A percentile compares a stretch with the other conserved stretches of the same genome.
Conservation (phyloP, 2,797 vertebrate genomes). For the Xenentodon cancila region DNA sequence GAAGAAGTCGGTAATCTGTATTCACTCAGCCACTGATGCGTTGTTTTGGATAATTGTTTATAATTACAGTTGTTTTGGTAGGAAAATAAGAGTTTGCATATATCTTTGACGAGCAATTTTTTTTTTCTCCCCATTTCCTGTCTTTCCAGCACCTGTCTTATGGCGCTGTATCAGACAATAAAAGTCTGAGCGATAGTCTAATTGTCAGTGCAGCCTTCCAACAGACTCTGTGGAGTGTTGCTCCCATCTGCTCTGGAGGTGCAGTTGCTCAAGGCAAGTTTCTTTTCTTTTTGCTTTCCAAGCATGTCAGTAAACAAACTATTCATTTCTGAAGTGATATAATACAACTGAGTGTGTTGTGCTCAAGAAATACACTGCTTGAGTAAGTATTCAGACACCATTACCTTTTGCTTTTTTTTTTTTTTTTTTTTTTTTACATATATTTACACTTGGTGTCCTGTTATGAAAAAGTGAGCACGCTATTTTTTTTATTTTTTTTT, state of each 20-base stretch:
- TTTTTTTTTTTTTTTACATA: too few species aligned
- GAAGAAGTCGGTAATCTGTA: background rate
- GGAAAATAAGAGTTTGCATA: slow-evolving; percentile 36
- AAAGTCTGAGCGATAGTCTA: slow-evolving; percentile 77
- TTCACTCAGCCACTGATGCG: slow-evolving; percentile 18
- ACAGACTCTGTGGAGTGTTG: slow-evolving; percentile 94
- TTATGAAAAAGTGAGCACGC: too few species aligned
- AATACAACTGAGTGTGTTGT: background rate
- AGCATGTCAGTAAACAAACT: slow-evolving; percentile 20
- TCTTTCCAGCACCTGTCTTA: slow-evolving; percentile 89
- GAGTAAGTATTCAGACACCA: too few species aligned
- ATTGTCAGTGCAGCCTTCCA: slow-evolving; percentile 94
- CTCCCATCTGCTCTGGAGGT: slow-evolving; percentile 91
- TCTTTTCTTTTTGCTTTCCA: slow-evolving; percentile 17
- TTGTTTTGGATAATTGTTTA: slow-evolving; percentile 33
- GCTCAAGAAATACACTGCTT: too few species aligned
- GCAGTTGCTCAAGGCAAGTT: slow-evolving; percentile 89
- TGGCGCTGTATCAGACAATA: slow-evolving; percentile 70
- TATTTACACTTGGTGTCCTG: too few species aligned
- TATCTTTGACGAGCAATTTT: slow-evolving; percentile 38
- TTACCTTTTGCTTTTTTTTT: too few species aligned
- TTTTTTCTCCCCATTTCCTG: slow-evolving; percentile 21
- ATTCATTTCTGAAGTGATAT: slow-evolving; percentile 5
- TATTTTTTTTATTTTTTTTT: too few species aligned
- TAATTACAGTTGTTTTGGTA: slow-evolving; percentile 26